phyloP scores from a whole-genome alignment of 2,113 vertebrate genomes.

The Heterotis niloticus region DNA sequence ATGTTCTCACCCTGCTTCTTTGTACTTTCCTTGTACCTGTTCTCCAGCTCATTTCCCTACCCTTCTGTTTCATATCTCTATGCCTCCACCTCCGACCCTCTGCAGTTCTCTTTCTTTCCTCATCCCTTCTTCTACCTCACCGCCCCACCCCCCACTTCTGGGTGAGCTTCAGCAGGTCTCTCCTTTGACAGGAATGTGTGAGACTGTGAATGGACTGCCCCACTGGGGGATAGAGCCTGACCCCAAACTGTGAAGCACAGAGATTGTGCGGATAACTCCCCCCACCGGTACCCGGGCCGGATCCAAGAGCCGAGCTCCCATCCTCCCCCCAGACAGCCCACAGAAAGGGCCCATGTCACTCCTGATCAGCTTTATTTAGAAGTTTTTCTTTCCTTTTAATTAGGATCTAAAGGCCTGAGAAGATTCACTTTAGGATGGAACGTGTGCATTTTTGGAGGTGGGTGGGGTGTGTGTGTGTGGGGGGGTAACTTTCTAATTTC shows the following conservation, averaged over 20 bases:
- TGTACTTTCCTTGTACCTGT: background rate
- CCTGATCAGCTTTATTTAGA: slow-evolving; percentile 48
- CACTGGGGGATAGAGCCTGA: slow-evolving; percentile 54
- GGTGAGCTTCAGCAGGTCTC: slow-evolving; percentile 39
- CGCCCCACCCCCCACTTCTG: background rate
- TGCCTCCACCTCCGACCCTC: slow-evolving; percentile 4
- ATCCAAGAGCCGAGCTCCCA: background rate
- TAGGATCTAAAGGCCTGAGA: slow-evolving; percentile 21
- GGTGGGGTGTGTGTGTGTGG: background rate
- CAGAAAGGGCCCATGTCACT: slow-evolving; percentile 40
- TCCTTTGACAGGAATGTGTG: slow-evolving; percentile 69
- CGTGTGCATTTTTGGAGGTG: background rate
- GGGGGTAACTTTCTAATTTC: slow-evolving; percentile 11
- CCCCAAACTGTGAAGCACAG: slow-evolving; percentile 63
- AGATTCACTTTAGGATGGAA: background rate
- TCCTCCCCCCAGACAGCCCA: slow-evolving; percentile 31
- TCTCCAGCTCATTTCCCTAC: background rate
- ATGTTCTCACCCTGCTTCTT: background rate
- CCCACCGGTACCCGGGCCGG: slow-evolving; percentile 7
- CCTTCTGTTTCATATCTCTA: background rate
- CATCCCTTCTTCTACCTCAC: background rate
- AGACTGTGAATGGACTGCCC: slow-evolving; percentile 65
- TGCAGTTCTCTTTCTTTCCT: background rate
- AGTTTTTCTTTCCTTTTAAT: slow-evolving; percentile 47
- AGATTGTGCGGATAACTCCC: slow-evolving; percentile 27